A percentile compares a stretch with the other conserved stretches of the same genome.
These are phyloP conservation scores for Botrylloides violaceus DNA, from an alignment of 23 tunicate species.

Conservation along the genomic window DNA sequence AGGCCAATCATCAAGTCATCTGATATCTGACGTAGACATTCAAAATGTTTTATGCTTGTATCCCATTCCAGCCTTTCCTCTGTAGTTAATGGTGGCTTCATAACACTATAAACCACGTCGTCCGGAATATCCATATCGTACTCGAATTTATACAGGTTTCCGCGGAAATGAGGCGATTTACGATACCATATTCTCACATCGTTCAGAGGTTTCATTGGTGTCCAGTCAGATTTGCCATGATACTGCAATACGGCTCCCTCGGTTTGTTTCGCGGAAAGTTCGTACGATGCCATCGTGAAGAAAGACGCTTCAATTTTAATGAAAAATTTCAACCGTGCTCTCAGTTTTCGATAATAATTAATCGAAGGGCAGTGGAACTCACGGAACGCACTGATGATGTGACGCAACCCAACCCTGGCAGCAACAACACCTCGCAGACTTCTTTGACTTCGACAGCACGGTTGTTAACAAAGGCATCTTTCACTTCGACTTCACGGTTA, in stretches of 20 bases:
- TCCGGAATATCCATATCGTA: constrained; percentile 15
- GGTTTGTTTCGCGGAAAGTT: background rate
- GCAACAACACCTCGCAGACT: too few species aligned
- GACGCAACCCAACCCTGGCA: too few species aligned
- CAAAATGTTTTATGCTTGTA: constrained; percentile 9
- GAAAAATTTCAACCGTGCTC: too few species aligned
- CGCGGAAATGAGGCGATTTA: constrained; percentile 7
- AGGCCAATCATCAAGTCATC: constrained; percentile 11
- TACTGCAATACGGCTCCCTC: constrained; percentile 13
- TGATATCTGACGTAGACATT: background rate
- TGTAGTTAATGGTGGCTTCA: constrained; percentile 14
- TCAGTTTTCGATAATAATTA: too few species aligned
- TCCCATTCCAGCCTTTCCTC: constrained; percentile 17
- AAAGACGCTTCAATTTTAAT: too few species aligned
- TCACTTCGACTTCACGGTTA: too few species aligned
- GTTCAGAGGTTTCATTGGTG: background rate
- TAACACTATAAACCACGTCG: background rate
- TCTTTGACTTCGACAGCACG: too few species aligned
- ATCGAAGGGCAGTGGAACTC: too few species aligned
- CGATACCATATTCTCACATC: background rate
- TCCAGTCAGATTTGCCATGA: constrained; percentile 6
- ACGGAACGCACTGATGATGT: too few species aligned
- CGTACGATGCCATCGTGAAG: background rate
- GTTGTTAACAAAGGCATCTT: too few species aligned
- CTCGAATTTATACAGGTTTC: constrained; percentile 10